Percentiles rank a stretch among this genome's conserved stretches.
These are phyloP conservation scores for Pterostichus niger DNA, from an alignment of 2,888 invertebrate genomes.

Conservation along the genomic window DNA sequence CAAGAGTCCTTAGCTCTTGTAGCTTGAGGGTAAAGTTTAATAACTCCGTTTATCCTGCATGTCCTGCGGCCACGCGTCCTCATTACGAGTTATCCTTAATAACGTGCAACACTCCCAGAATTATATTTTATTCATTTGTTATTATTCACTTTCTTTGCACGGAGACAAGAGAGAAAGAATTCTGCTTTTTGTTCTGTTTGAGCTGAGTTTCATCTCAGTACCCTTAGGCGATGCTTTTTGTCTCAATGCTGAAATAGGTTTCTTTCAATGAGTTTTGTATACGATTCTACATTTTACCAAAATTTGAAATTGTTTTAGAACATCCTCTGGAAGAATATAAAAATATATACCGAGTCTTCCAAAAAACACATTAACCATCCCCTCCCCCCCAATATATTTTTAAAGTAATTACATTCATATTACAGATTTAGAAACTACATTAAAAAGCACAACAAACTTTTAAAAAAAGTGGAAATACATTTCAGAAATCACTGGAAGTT, in stretches of 20 bases:
- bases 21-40: conserved; percentile 34
- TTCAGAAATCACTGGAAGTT: too few relatives aligned
- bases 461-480: too few relatives aligned
- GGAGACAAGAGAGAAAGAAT: not conserved
- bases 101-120: conserved; percentile 58
- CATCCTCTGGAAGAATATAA: too few relatives aligned
- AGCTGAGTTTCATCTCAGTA: conserved; percentile 8
- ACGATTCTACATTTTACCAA: not conserved
- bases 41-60: conserved; percentile 55
- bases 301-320: too few relatives aligned
- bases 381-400: too few relatives aligned
- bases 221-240: conserved; percentile 26
- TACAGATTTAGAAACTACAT: too few relatives aligned
- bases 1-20: conserved; percentile 8
- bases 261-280: conserved; percentile 7
- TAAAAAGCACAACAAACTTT: too few relatives aligned
- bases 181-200: conserved; percentile 7
- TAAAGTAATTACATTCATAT: too few relatives aligned
- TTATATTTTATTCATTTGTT: conserved; percentile 64
- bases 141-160: conserved; percentile 19
- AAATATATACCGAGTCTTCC: too few relatives aligned
- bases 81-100: conserved; percentile 62
- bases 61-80: conserved; percentile 49
- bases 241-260: not conserved
- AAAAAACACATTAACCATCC: too few relatives aligned